Conservation (phyloP, 2,797 vertebrate species). For the Pangasius djambal region DNA sequence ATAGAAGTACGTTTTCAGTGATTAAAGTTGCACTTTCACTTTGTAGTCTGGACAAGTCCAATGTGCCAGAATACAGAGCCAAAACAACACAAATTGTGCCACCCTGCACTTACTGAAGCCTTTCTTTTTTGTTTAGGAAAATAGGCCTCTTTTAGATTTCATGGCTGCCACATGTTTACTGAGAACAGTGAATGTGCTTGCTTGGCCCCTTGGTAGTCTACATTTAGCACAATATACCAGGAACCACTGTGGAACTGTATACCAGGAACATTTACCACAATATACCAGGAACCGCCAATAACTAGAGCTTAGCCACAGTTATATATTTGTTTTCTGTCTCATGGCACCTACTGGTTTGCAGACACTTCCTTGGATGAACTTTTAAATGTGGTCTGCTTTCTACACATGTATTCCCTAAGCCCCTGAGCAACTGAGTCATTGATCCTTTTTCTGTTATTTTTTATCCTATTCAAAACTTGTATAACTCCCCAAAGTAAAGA, state of each 20-base stretch:
- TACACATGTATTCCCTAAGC: constrained; percentile 29
- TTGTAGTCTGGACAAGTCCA: not conserved
- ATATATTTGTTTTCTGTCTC: constrained; percentile 25
- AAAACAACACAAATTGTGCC: not conserved
- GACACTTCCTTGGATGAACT: constrained; percentile 28
- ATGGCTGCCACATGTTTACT: not conserved
- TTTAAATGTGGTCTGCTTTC: constrained; percentile 25
- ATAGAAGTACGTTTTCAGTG: constrained; percentile 8
- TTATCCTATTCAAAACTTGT: constrained; percentile 30
- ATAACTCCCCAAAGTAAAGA: constrained; percentile 38
- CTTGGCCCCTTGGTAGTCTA: not conserved
- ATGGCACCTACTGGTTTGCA: constrained; percentile 18
- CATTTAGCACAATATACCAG: constrained; percentile 25
- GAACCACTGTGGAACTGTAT: not conserved
- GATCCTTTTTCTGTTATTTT: constrained; percentile 13
- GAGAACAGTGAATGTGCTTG: constrained; percentile 13
- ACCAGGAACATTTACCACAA: not conserved
- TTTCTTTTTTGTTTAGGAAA: not conserved
- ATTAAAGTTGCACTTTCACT: constrained; percentile 26
- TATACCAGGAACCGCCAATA: constrained; percentile 27
- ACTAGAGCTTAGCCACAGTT: constrained; percentile 14
- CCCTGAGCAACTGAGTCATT: constrained; percentile 22
- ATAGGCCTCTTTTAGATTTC: not conserved
- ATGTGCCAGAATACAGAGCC: not conserved
- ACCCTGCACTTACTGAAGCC: not conserved